Conservation (phyloP, 2,113 vertebrate genomes). For the Elaphurus davidianus region DNA sequence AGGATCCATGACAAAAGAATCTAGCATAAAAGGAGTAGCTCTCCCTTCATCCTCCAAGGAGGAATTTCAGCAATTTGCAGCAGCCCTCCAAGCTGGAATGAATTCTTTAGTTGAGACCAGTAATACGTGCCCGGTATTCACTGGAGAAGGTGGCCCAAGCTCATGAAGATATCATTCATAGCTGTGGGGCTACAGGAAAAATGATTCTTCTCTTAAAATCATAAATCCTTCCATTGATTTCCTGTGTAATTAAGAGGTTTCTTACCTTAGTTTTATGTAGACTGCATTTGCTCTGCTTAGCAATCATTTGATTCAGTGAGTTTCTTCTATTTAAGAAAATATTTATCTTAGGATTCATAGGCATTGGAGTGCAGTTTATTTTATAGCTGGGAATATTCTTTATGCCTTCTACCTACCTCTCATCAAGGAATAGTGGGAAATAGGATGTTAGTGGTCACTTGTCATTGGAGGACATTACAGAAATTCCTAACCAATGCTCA, state of each 20-base stretch:
- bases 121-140: not conserved
- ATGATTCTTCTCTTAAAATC: not conserved
- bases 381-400: not conserved
- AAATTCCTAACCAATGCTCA: not conserved
- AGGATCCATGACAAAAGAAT: not conserved
- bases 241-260: not conserved
- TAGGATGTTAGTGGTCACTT: not conserved
- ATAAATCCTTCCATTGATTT: not conserved
- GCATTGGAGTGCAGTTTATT: not conserved
- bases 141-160: not conserved
- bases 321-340: not conserved
- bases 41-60: not conserved
- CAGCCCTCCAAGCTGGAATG: not conserved
- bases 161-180: not conserved
- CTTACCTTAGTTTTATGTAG: not conserved
- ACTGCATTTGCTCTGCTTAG: not conserved
- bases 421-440: not conserved
- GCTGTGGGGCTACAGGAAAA: not conserved
- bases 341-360: not conserved
- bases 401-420: not conserved
- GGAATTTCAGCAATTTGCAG: not conserved
- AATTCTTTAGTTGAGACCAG: not conserved
- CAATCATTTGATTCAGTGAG: not conserved
- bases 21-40: not conserved
- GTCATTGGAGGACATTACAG: not conserved